phyloP scores from a whole-genome alignment of 2,797 vertebrate species.

The Pantherophis vulpinus region DNA sequence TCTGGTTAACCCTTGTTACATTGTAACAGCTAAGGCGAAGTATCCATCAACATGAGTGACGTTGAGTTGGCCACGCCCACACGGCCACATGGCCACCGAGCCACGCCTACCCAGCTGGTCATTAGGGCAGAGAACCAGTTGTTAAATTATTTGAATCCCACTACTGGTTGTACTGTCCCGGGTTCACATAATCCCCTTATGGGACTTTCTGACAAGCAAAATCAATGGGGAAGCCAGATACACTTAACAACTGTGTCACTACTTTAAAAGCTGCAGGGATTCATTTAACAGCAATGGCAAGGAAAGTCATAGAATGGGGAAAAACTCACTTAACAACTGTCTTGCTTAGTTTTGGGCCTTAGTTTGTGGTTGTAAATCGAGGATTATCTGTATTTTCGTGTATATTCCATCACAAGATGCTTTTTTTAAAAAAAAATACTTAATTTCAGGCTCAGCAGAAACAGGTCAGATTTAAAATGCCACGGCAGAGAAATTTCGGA shows the following conservation, averaged over 20 bases:
- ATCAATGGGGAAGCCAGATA: neutral
- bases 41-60: too few species aligned
- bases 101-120: too few species aligned
- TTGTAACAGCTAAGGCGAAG: too few species aligned
- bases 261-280: neutral
- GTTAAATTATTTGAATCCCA: too few species aligned
- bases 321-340: neutral
- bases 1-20: too few species aligned
- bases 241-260: neutral
- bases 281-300: neutral
- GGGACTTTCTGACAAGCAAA: neutral
- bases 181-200: neutral
- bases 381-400: neutral
- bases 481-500: conserved; percentile 26
- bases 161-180: too few species aligned
- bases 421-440: neutral
- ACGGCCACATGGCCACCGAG: too few species aligned
- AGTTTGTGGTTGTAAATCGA: too few species aligned
- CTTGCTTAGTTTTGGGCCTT: neutral
- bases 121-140: too few species aligned
- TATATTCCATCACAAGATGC: too few species aligned
- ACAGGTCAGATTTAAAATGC: conserved; percentile 7
- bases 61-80: too few species aligned
- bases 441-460: conserved; percentile 10
- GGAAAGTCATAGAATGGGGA: neutral